Evolutionary conservation across 2,113 vertebrate genomes (phyloP), one percentile per base, ranked within the genome.

Genomic region (Pelobates fuscus): DNA sequence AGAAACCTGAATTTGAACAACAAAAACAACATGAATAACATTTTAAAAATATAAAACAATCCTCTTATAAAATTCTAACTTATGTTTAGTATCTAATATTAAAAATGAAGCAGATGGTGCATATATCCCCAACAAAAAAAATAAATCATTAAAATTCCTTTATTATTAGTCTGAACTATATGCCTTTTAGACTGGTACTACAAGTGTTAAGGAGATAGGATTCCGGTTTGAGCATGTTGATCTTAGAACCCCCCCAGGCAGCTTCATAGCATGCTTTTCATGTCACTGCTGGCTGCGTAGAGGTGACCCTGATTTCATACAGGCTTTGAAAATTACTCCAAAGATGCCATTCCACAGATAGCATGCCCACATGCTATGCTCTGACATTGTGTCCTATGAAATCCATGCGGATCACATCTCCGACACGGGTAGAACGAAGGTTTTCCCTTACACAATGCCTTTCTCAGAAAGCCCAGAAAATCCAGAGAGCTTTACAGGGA

Each of bases 271-370:
- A 43, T 10, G 58, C 10, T 18, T 52, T 30, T 20, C 8, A 8
- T 37, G 29, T 5, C 52, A 32, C 67, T 18, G 26, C 21, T 54
- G 44, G 26, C 10, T 8, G 10, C 25, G 24, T 30, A 75, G 63
- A 75, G 71, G 63, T 75, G 71, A 75, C 71, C 44, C 62, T 52
- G 70, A 30, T 71, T 37, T 27, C 26, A 24, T 52, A 52, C 26
- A 30, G 41, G 62, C 59, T 72, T 46, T 72, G 59, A 52, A 63
- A 18, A 30, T 67, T 52, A 67, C 32, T 46, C 8, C 54, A 67
- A 12, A 27, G 63, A 75, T 75, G 65, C 71, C 71, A 75, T 75
- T 67, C 71, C 54, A 12, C 23, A 26, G 29, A 74, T 74, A 66
- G 30, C 49, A 21, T 43, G 24, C 30, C 29, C 23, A 66, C 71